Percentiles rank a stretch among this genome's conserved stretches.
Evolutionary conservation across 2,888 invertebrate species (phyloP).

Genomic region (Chironomus tentans): DNA sequence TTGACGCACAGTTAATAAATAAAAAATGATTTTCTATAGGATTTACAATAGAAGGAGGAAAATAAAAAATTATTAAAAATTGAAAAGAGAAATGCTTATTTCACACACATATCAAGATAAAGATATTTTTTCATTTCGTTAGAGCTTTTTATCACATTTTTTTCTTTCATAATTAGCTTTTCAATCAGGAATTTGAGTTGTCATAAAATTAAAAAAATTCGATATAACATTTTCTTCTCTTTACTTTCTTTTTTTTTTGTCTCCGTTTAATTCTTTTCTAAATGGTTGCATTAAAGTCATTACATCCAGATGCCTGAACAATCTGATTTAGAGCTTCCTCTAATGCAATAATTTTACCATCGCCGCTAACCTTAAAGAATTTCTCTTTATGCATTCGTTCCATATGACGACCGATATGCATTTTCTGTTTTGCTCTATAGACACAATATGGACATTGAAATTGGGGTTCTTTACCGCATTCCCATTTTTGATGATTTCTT

Average conservation of each 20-base stretch:
- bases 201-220: constrained; percentile 9
- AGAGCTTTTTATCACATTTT: constrained; percentile 6
- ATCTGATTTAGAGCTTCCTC: constrained; percentile 28
- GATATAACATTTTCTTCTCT: background rate
- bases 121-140: background rate
- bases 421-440: constrained; percentile 76
- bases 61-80: background rate
- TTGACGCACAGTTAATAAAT: too few relatives aligned
- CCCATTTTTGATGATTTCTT: constrained; percentile 77
- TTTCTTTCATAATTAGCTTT: background rate
- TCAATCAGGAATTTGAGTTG: background rate
- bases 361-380: constrained; percentile 43
- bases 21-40: background rate
- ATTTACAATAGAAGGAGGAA: background rate
- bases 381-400: constrained; percentile 70
- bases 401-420: constrained; percentile 75
- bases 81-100: background rate
- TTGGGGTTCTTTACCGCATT: constrained; percentile 76
- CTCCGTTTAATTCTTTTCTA: background rate
- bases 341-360: constrained; percentile 32
- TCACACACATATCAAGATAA: background rate
- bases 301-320: background rate
- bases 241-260: background rate
- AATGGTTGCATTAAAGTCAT: constrained; percentile 28
- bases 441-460: constrained; percentile 75